Conservation (phyloP, 2,888 invertebrate genomes). For the Lycophotia porphyrea region DNA sequence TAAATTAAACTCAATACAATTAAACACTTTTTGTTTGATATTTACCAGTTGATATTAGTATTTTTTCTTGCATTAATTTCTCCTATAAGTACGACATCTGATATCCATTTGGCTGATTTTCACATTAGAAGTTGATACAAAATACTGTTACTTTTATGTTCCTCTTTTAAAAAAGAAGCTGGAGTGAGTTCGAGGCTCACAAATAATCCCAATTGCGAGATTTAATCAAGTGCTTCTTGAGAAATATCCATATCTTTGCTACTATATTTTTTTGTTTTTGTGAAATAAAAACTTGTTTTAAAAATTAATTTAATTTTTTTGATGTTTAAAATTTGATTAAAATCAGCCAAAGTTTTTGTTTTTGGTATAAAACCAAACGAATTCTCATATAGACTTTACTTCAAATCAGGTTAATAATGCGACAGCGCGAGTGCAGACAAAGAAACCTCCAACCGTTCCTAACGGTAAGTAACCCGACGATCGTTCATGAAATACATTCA, state of each 20-base stretch:
- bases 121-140: constrained; percentile 13
- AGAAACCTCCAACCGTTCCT: constrained; percentile 98
- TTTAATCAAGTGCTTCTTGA: constrained; percentile 13
- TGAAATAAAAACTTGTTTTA: constrained; percentile 1
- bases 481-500: constrained; percentile 50
- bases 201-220: background rate
- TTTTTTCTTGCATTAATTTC: constrained; percentile 9
- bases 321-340: constrained; percentile 56
- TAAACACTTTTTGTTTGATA: constrained; percentile 4
- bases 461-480: constrained; percentile 93
- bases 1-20: background rate
- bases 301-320: background rate
- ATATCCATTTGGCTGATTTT: constrained; percentile 72
- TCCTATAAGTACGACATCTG: constrained; percentile 59
- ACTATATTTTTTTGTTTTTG: constrained; percentile 3
- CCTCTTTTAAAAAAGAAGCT: constrained; percentile 15
- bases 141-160: background rate
- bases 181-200: constrained; percentile 74
- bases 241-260: constrained; percentile 11
- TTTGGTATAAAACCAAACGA: constrained; percentile 55
- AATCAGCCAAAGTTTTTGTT: constrained; percentile 73
- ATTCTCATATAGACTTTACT: constrained; percentile 82
- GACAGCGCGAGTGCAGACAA: constrained; percentile 99
- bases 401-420: constrained; percentile 98
- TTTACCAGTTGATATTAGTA: background rate